Conservation (phyloP, 2,888 invertebrate species). For the Linnaemya tessellans region DNA sequence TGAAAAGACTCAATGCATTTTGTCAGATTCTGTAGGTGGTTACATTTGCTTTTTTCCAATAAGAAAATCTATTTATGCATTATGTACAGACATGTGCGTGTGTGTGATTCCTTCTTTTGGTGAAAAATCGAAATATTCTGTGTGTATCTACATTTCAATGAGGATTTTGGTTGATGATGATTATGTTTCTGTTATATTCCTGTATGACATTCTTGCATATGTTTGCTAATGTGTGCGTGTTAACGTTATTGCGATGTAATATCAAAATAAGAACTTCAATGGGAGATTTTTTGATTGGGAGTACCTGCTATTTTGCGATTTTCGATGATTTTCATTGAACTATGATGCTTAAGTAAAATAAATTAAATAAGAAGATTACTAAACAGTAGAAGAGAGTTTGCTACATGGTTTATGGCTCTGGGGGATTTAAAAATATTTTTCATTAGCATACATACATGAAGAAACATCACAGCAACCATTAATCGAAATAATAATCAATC, state of each 20-base stretch:
- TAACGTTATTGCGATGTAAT: slow-evolving; percentile 12
- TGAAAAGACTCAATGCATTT: not conserved
- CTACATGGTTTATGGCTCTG: too few species aligned
- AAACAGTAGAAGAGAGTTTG: too few species aligned
- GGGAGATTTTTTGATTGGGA: slow-evolving; percentile 31
- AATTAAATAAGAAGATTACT: too few species aligned
- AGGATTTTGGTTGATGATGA: slow-evolving; percentile 31
- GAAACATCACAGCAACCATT: too few species aligned
- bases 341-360: slow-evolving; percentile 2
- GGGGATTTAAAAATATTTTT: too few species aligned
- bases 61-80: not conserved
- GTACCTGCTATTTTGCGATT: slow-evolving; percentile 19
- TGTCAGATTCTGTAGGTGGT: slow-evolving; percentile 11
- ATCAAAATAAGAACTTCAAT: slow-evolving; percentile 42
- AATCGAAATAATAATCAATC: not conserved
- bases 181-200: slow-evolving; percentile 21
- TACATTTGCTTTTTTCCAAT: slow-evolving; percentile 6
- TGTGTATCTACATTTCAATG: slow-evolving; percentile 61
- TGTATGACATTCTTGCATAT: slow-evolving; percentile 11
- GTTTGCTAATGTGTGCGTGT: slow-evolving; percentile 22
- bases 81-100: not conserved
- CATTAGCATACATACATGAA: too few species aligned
- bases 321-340: not conserved
- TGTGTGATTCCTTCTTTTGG: slow-evolving; percentile 50
- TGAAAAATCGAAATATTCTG: slow-evolving; percentile 70